Evolutionary conservation across 2,113 vertebrate genomes (phyloP), one percentile per base, ranked within the genome.

Genomic region (Tachycineta bicolor): DNA sequence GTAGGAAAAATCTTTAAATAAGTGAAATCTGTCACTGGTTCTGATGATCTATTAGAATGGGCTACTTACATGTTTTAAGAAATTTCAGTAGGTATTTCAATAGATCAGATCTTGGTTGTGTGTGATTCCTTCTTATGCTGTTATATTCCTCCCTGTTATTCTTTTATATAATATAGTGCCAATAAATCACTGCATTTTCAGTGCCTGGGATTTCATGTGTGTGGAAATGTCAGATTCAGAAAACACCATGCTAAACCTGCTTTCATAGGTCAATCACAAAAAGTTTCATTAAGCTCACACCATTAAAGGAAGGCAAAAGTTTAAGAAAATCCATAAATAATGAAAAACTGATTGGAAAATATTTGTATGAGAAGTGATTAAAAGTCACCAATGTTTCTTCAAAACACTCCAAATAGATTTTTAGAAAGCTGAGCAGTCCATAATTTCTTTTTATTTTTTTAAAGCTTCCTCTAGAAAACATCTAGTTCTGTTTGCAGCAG

Each of bases 161-260:
- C 3, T 85, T 82, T 87, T 53, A 59, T 71, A 39, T 14, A 71
- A 14, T 47, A 78, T 44, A 59, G 63, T 81, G 49, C 50, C 11
- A 53, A 18, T 87, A 87, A 52, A 52, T 78, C 79, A 46, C 33
- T 50, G 29, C 55, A 46, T 60, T 19, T 2, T 71, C 26, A 55
- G 39, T 55, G 52, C 49, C 52, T 68, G 21, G 5, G 47, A 59
- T 75, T 87, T 90, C 65, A 43, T 44, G 34, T 50, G 25, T 75
- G 26, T 70, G 67, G 47, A 94, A 94, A 75, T 87, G 79, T 82
- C 70, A 76, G 65, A 52, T 92, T 73, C 62, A 82, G 87, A 91
- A 93, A 92, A 59, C 46, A 29, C 69, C 23, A 33, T 33, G 17
- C 18, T 90, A 78, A 87, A 59, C 21, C 33, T 59, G 47, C 41